These are phyloP conservation scores for Puffinus mauretanicus DNA, from an alignment of 2,113 vertebrate species.

Conservation along the genomic window DNA sequence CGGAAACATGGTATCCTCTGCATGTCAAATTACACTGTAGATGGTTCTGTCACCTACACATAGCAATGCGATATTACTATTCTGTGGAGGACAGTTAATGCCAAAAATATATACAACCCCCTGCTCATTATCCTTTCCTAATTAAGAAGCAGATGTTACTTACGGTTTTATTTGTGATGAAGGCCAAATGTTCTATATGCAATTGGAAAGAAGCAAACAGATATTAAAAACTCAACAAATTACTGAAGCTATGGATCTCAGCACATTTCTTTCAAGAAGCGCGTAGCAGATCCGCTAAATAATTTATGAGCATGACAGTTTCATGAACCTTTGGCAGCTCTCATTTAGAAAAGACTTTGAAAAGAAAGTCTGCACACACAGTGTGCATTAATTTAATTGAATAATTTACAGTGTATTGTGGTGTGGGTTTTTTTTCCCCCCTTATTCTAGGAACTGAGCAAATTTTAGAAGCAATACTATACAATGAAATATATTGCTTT, in stretches of 20 bases:
- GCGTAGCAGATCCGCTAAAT: not conserved
- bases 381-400: not conserved
- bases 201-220: not conserved
- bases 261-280: not conserved
- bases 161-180: not conserved
- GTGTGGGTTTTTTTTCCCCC: not conserved
- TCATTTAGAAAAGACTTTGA: not conserved
- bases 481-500: not conserved
- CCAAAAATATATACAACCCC: not conserved
- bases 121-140: not conserved
- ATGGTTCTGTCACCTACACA: not conserved
- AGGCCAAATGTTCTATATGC: not conserved
- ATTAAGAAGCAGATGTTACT: not conserved
- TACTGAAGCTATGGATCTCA: not conserved
- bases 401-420: not conserved
- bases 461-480: not conserved
- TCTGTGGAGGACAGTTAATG: not conserved
- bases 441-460: not conserved
- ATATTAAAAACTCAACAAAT: not conserved
- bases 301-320: not conserved
- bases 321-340: not conserved
- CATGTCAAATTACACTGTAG: not conserved
- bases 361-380: not conserved
- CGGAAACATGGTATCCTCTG: not conserved
- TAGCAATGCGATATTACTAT: not conserved